Percentiles rank a stretch among this genome's conserved stretches.
phyloP scores from a whole-genome alignment of 30 jellyfish, hydroid and myxozoan genomes.

The Nemopilema nomurai region DNA sequence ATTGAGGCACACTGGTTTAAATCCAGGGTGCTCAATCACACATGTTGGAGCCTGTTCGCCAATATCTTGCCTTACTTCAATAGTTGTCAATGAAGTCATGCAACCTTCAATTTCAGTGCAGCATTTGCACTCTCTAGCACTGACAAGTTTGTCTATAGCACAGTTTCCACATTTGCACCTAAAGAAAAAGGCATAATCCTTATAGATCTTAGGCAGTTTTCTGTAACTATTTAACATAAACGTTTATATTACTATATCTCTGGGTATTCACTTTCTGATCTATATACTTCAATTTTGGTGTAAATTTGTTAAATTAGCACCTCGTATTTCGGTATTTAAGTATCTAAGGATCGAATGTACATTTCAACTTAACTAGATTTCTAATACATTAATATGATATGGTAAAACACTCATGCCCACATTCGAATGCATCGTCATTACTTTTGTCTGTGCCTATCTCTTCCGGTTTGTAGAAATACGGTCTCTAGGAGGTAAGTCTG shows the following conservation, averaged over 20 bases:
- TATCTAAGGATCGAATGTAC: not conserved
- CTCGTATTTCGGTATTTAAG: not conserved
- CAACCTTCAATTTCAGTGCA: not conserved
- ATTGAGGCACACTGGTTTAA: not conserved
- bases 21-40: not conserved
- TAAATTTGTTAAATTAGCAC: not conserved
- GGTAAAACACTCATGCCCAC: constrained; percentile 3
- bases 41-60: not conserved
- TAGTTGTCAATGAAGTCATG: not conserved
- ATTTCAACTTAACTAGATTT: not conserved
- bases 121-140: not conserved
- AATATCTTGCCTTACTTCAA: not conserved
- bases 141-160: not conserved
- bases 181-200: not conserved
- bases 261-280: not conserved
- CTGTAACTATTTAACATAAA: not conserved
- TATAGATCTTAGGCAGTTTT: not conserved
- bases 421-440: not conserved
- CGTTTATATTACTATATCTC: not conserved
- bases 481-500: not conserved
- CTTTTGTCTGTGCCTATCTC: no score
- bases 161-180: not conserved
- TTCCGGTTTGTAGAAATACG: not conserved
- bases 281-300: not conserved
- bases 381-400: not conserved